Percentiles rank a stretch among this genome's conserved stretches.
These are phyloP conservation scores for Pipa parva DNA, from an alignment of 2,113 vertebrate species.

Conservation along the genomic window DNA sequence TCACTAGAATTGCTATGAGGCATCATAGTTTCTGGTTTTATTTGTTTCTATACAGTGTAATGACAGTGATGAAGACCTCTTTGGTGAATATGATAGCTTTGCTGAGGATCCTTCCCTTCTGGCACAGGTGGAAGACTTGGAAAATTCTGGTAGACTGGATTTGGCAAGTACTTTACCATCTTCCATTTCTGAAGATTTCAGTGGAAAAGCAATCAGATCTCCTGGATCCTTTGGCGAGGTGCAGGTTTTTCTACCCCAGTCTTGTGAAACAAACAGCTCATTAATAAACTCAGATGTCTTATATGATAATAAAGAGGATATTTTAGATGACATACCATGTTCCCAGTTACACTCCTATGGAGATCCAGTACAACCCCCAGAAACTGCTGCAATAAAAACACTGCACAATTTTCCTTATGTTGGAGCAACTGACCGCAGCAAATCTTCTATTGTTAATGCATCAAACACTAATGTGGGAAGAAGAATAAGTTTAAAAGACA, in stretches of 20 bases:
- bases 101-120: conserved; percentile 68
- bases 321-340: conserved; percentile 64
- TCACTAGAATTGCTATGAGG: no score
- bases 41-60: conserved; percentile 61
- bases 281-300: neutral
- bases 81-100: conserved; percentile 80
- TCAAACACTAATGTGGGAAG: conserved; percentile 31
- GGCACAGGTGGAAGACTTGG: conserved; percentile 66
- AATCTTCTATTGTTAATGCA: neutral
- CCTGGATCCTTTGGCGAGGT: neutral
- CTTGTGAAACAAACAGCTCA: neutral
- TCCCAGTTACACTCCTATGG: conserved; percentile 57
- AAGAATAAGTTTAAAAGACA: conserved; percentile 74
- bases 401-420: neutral
- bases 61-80: conserved; percentile 80
- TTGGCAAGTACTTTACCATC: conserved; percentile 5
- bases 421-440: neutral
- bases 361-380: neutral
- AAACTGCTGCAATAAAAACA: neutral
- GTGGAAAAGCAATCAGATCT: neutral
- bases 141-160: conserved; percentile 50
- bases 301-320: conserved; percentile 33
- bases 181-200: neutral
- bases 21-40: neutral
- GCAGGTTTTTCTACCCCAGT: neutral